Conservation (phyloP, 1,140 invertebrate species). For the Macrobrachium nipponense region DNA sequence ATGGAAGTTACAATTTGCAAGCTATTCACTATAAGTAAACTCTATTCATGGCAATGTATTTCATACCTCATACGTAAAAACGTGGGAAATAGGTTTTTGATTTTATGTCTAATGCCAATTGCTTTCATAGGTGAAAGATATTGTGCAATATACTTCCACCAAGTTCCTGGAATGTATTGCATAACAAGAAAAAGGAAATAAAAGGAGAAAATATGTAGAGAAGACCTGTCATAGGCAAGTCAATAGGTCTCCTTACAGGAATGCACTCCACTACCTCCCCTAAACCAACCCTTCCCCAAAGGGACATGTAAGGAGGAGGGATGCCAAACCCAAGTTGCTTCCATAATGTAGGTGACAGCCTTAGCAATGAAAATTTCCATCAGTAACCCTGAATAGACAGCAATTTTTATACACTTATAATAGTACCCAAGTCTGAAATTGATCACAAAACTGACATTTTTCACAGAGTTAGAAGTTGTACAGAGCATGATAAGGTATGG, state of each 20-base stretch:
- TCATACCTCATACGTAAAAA: background rate
- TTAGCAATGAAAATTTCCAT: constrained; percentile 16
- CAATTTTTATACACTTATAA: constrained; percentile 4
- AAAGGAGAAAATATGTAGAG: constrained; percentile 5
- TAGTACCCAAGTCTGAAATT: constrained; percentile 38
- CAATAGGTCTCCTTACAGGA: constrained; percentile 42
- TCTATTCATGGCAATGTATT: background rate
- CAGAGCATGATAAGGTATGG: too few species aligned
- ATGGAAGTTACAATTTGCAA: constrained; percentile 12
- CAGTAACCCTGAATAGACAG: constrained; percentile 9
- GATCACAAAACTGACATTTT: constrained; percentile 4
- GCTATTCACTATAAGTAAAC: constrained; percentile 5
- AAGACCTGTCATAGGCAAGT: constrained; percentile 28
- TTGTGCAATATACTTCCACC: constrained; percentile 1
- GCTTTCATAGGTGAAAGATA: constrained; percentile 10
- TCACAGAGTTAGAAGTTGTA: too few species aligned
- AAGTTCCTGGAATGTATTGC: constrained; percentile 29
- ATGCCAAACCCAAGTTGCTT: constrained; percentile 48
- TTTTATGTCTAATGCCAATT: background rate
- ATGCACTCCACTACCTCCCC: constrained; percentile 45
- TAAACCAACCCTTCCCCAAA: constrained; percentile 7
- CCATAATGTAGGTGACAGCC: constrained; percentile 16
- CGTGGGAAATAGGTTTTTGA: too few species aligned
- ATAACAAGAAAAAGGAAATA: constrained; percentile 12
- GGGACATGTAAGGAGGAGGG: background rate